Base-by-base conservation (phyloP, 2,888 invertebrate species). In the Prosopocoilus inquinatus region DNA sequence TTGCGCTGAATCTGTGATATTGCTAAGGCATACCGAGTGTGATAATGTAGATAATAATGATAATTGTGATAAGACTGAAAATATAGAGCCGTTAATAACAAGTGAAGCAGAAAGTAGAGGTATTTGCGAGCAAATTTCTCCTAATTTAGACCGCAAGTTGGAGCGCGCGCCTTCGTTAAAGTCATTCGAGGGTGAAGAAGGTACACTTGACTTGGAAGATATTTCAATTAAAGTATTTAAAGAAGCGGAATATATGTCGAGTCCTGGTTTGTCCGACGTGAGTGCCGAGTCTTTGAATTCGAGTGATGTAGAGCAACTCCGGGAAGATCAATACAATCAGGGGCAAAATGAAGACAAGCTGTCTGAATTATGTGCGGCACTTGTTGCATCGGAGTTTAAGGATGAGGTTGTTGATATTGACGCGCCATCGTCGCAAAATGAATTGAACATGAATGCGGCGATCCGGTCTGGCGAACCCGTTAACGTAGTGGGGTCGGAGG, bases 401-500 rank as follows among this genome's bases (percentile, higher is more conserved):
- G 41, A 41, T 41, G 15, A 41, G 16, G 16, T 11, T 1, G 12
- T 46, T 46, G 15, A 32, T 46, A 33, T 20, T 46, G 46, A 46
- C 4, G 41, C 41, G 41, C 15, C 41, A 41, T 41, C 41, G 41
- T 9, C 41, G 41, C 32, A 36, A 44, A 47, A 65, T 64, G 69
- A 70, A 66, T 65, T 67, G 69, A 70, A 69, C 69, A 64, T 63
- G 55, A 55, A 62, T 62, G 58, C 62, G 61, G 64, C 67, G 69
- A 72, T 73, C 70, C 73, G 73, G 72, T 73, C 73, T 67, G 64
- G 50, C 67, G 72, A 70, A 67, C 65, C 70, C 70, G 71, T 70
- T 67, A 67, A 50, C 57, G 64, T 60, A 60, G 71, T 61, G 71
- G 71, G 70, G 70, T 70, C 64, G 66, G 67, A 63, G 69, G 67